A percentile compares a stretch with the other conserved stretches of the same genome.
Evolutionary conservation across 2,797 vertebrate species (phyloP).

Genomic region (Microcaecilia unicolor): DNA sequence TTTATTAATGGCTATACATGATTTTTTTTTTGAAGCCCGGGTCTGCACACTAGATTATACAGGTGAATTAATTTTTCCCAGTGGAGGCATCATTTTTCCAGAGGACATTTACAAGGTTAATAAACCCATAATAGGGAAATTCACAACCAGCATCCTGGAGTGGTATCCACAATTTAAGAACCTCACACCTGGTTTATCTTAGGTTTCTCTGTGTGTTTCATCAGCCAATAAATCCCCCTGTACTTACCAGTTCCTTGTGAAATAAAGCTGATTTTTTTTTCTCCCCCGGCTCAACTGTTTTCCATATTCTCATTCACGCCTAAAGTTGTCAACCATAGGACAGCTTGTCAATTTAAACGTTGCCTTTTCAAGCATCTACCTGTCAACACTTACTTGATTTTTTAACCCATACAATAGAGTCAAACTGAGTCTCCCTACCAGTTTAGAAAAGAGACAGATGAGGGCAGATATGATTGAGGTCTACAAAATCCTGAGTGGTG

Average conservation of each 20-base stretch:
- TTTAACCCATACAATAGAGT: constrained; percentile 64
- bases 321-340: constrained; percentile 81
- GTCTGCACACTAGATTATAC: constrained; percentile 27
- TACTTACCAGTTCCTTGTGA: constrained; percentile 60
- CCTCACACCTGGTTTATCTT: constrained; percentile 68
- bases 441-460: no score
- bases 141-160: constrained; percentile 43
- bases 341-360: constrained; percentile 69
- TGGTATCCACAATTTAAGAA: constrained; percentile 56
- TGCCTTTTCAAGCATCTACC: constrained; percentile 66
- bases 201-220: constrained; percentile 46
- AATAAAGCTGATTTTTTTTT: constrained; percentile 50
- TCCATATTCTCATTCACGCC: constrained; percentile 78
- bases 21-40: constrained; percentile 35
- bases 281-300: constrained; percentile 76
- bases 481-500: no score
- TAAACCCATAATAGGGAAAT: constrained; percentile 48
- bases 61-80: constrained; percentile 21
- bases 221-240: constrained; percentile 65
- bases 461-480: no score
- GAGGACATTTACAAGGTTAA: constrained; percentile 47
- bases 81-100: constrained; percentile 35
- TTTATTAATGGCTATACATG: constrained; percentile 16
- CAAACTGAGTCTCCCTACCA: no score
- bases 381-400: constrained; percentile 88